A percentile compares a stretch with the other conserved stretches of the same genome.
phyloP scores from a whole-genome alignment of 1,140 invertebrate species.

The Campoletis sonorensis region DNA sequence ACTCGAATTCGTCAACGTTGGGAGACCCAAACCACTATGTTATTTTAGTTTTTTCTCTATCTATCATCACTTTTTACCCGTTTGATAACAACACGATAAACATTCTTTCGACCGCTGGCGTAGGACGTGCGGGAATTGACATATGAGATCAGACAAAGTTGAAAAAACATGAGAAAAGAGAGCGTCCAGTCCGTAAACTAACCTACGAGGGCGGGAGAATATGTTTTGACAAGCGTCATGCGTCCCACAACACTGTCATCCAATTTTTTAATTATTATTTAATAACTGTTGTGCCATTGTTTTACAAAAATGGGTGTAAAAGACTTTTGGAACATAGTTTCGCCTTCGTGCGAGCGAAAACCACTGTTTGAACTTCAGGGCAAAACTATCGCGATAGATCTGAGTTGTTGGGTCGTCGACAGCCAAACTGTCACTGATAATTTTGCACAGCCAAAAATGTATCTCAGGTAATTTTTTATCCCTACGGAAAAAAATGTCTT shows the following conservation, averaged over 20 bases:
- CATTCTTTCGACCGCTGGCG: too few relatives aligned
- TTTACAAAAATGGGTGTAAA: conserved; percentile 85
- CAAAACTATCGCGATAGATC: conserved; percentile 86
- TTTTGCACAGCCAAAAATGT: conserved; percentile 83
- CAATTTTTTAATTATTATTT: neutral
- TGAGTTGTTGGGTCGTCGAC: conserved; percentile 89
- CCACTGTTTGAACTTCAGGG: conserved; percentile 85
- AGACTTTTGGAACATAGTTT: conserved; percentile 85
- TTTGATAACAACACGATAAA: too few relatives aligned
- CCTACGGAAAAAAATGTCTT: neutral
- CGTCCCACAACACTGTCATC: neutral
- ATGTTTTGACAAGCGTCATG: neutral
- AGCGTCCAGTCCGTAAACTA: neutral
- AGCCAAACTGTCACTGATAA: conserved; percentile 85
- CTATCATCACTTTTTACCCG: too few relatives aligned
- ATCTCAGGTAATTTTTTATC: conserved; percentile 82
- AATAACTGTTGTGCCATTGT: too few relatives aligned
- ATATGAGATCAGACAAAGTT: too few relatives aligned
- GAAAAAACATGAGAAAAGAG: too few relatives aligned
- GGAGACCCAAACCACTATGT: too few relatives aligned
- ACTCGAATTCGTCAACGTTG: too few relatives aligned
- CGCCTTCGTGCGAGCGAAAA: conserved; percentile 84
- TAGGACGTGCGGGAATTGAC: too few relatives aligned
- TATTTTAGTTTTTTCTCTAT: too few relatives aligned
- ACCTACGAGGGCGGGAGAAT: conserved; percentile 1